Evolutionary conservation across 2,888 invertebrate genomes (phyloP).

Genomic region (Itoplectis maculator): DNA sequence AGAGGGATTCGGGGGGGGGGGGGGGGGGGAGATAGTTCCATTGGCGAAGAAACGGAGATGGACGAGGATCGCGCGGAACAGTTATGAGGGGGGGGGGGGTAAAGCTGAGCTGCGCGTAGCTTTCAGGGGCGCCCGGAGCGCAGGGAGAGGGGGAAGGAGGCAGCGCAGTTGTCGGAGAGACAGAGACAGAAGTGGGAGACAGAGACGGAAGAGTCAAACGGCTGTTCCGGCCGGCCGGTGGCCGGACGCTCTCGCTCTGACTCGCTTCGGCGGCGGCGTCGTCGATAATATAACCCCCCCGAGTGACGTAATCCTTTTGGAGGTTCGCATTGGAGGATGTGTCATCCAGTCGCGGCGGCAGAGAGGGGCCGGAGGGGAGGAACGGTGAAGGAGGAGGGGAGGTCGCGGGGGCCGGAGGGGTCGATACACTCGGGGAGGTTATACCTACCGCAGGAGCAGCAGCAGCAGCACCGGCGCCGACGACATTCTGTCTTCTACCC

Average conservation of each 20-base stretch:
- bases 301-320: conserved; percentile 82
- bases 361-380: conserved; percentile 64
- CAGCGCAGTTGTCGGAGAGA: not conserved
- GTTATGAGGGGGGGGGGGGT: no score
- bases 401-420: conserved; percentile 69
- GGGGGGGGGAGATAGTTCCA: not conserved
- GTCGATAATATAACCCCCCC: conserved; percentile 80
- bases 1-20: no score
- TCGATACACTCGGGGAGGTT: conserved; percentile 74
- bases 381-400: no score
- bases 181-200: conserved; percentile 14
- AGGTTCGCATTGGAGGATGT: conserved; percentile 83
- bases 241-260: not conserved
- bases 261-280: conserved; percentile 57
- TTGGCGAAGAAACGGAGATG: not conserved
- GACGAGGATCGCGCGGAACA: not conserved
- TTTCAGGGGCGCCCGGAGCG: no score
- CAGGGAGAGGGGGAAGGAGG: not conserved
- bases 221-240: conserved; percentile 65
- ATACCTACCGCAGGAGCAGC: conserved; percentile 19
- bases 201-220: conserved; percentile 21
- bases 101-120: no score
- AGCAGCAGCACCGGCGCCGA: conserved; percentile 14
- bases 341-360: conserved; percentile 76
- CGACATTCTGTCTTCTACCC: conserved; percentile 18